These are phyloP conservation scores for Tapera naevia DNA, from an alignment of 2,797 vertebrate species.

Conservation along the genomic window DNA sequence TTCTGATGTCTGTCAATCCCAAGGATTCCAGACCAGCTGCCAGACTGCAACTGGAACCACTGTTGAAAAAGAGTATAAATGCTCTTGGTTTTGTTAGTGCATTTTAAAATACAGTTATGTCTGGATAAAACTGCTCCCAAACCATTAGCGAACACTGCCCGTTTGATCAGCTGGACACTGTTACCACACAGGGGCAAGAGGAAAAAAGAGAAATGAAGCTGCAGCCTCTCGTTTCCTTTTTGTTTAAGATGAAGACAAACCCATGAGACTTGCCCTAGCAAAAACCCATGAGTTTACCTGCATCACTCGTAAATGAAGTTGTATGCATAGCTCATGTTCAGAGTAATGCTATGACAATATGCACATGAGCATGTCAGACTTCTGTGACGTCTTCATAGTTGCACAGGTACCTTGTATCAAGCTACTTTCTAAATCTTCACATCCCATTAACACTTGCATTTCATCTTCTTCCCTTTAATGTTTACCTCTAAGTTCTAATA, in stretches of 20 bases:
- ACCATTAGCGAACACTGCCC: not conserved
- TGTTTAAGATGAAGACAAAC: not conserved
- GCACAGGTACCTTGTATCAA: not conserved
- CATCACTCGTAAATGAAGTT: not conserved
- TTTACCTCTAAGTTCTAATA: not conserved
- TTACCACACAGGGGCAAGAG: not conserved
- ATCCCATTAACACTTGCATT: not conserved
- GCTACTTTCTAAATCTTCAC: not conserved
- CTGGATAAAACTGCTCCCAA: not conserved
- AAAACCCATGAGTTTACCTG: not conserved
- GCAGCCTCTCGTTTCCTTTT: not conserved
- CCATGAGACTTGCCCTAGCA: not conserved
- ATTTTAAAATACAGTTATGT: not conserved
- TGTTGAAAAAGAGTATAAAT: constrained; percentile 42
- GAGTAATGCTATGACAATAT: not conserved
- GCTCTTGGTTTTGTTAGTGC: not conserved
- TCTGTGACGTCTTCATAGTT: not conserved
- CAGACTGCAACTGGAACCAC: constrained; percentile 95
- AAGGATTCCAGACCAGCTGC: constrained; percentile 95
- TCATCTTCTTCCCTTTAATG: not conserved
- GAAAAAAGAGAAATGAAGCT: not conserved
- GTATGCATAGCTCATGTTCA: not conserved
- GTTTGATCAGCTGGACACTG: not conserved
- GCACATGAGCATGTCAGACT: not conserved
- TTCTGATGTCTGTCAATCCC: constrained; percentile 95